phyloP scores from a whole-genome alignment of 2,888 invertebrate species.

The Dicranocentrus wangi region DNA sequence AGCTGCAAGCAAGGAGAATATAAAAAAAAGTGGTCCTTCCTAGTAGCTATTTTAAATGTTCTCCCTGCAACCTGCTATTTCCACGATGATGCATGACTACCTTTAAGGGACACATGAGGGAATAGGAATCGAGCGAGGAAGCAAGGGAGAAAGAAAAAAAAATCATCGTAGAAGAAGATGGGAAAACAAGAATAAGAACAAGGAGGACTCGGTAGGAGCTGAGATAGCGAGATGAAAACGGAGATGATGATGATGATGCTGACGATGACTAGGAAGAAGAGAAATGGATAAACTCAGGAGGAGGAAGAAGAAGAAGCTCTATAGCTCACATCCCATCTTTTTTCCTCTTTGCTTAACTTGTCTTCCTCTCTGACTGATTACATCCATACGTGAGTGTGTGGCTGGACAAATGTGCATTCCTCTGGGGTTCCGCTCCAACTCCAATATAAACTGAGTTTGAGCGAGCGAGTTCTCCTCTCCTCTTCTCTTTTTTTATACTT shows the following conservation, averaged over 20 bases:
- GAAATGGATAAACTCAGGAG: slow-evolving; percentile 63
- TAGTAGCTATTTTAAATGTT: slow-evolving; percentile 64
- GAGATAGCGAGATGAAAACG: slow-evolving; percentile 26
- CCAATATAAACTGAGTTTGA: slow-evolving; percentile 40
- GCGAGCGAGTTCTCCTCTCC: slow-evolving; percentile 17
- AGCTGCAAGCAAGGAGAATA: background rate
- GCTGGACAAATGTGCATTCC: slow-evolving; percentile 67
- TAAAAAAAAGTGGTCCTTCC: slow-evolving; percentile 61
- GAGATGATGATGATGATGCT: slow-evolving; percentile 32
- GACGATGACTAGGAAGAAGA: slow-evolving; percentile 57
- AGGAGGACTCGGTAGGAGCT: slow-evolving; percentile 22
- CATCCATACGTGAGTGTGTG: slow-evolving; percentile 65
- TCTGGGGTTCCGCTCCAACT: slow-evolving; percentile 62
- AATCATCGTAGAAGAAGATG: slow-evolving; percentile 36
- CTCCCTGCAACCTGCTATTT: slow-evolving; percentile 61
- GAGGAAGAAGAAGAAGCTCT: slow-evolving; percentile 51
- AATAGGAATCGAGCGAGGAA: slow-evolving; percentile 30
- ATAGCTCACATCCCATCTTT: slow-evolving; percentile 46
- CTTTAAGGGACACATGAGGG: slow-evolving; percentile 65
- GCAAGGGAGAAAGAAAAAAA: slow-evolving; percentile 24
- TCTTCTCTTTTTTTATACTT: slow-evolving; percentile 9
- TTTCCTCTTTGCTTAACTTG: slow-evolving; percentile 51
- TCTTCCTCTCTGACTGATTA: slow-evolving; percentile 62
- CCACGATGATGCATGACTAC: slow-evolving; percentile 66
- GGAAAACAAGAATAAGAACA: slow-evolving; percentile 48